These are phyloP conservation scores for Ceramica pisi DNA, from an alignment of 2,888 invertebrate species.

Conservation along the genomic window DNA sequence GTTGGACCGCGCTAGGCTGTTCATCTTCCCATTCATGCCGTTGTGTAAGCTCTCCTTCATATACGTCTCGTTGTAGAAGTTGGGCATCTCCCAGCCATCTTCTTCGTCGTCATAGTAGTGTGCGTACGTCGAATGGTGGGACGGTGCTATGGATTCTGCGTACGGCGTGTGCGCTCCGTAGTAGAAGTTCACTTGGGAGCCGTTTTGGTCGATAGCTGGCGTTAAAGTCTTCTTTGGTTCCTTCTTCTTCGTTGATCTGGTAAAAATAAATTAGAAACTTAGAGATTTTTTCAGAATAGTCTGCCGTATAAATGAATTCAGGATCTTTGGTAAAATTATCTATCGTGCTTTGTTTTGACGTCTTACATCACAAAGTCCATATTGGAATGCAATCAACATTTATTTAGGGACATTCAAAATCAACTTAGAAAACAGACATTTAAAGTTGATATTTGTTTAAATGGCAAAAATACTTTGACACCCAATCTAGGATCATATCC, in stretches of 20 bases:
- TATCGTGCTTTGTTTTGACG: neutral
- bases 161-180: conserved; percentile 98
- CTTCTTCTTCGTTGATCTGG: conserved; percentile 95
- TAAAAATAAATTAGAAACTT: neutral
- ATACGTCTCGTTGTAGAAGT: conserved; percentile 98
- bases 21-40: conserved; percentile 96
- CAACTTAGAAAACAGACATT: too few relatives aligned
- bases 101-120: conserved; percentile 99
- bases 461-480: too few relatives aligned
- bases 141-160: conserved; percentile 98
- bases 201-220: conserved; percentile 97
- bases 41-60: conserved; percentile 98
- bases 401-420: neutral
- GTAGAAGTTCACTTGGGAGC: conserved; percentile 98
- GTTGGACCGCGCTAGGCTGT: conserved; percentile 97
- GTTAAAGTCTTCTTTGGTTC: conserved; percentile 98
- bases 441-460: neutral
- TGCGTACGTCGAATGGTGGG: conserved; percentile 98
- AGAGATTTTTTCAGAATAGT: neutral
- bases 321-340: neutral
- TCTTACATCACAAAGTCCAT: neutral
- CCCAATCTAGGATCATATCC: too few relatives aligned
- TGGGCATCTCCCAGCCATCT: conserved; percentile 99
- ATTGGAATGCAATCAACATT: neutral
- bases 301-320: neutral